These are phyloP conservation scores for Silvanus unidentatus DNA, from an alignment of 2,888 invertebrate species.

Conservation along the genomic window DNA sequence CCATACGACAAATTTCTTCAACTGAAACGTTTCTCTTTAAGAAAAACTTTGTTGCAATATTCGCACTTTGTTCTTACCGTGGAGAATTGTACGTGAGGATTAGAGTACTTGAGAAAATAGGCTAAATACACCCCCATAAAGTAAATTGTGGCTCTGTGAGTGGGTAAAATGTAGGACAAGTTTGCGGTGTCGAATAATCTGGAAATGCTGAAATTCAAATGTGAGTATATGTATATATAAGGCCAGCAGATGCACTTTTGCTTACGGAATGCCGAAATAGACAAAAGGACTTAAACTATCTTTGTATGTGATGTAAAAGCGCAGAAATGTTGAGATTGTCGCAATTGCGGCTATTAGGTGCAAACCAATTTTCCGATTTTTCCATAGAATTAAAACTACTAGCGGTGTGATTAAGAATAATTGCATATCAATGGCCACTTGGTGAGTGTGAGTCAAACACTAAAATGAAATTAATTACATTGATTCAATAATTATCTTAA, in stretches of 20 bases:
- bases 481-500: conserved; percentile 6
- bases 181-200: conserved; percentile 60
- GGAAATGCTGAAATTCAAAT: conserved; percentile 53
- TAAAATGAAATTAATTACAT: conserved; percentile 23
- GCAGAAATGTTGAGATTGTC: conserved; percentile 51
- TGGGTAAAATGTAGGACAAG: conserved; percentile 59
- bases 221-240: too few relatives aligned
- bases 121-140: conserved; percentile 58
- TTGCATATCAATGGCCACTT: conserved; percentile 63
- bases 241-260: too few relatives aligned
- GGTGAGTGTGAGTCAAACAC: conserved; percentile 65
- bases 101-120: conserved; percentile 43
- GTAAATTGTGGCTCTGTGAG: conserved; percentile 59
- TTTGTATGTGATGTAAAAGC: conserved; percentile 54
- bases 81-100: conserved; percentile 13
- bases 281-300: conserved; percentile 56
- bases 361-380: conserved; percentile 50
- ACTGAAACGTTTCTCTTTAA: conserved; percentile 37
- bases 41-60: background rate
- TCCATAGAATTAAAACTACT: conserved; percentile 52
- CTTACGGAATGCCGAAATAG: conserved; percentile 61
- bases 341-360: conserved; percentile 45
- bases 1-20: conserved; percentile 47
- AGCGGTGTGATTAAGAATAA: conserved; percentile 56
- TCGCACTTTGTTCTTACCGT: conserved; percentile 17